Evolutionary conservation across 2,888 invertebrate genomes (phyloP).

Genomic region (Diplolepis rosae): DNA sequence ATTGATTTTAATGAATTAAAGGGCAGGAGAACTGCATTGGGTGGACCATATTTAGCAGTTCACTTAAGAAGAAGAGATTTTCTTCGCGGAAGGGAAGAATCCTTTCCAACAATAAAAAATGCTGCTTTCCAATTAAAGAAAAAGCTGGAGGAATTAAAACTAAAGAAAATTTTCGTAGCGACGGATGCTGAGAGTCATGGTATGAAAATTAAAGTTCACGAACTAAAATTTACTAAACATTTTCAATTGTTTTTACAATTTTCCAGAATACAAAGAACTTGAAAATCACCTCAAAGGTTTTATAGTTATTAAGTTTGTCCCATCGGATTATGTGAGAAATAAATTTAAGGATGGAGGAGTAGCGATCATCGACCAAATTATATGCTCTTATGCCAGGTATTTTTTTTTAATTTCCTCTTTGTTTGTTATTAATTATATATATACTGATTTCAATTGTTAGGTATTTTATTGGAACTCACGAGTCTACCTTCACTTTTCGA

Average conservation of each 20-base stretch:
- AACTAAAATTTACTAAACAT: too few relatives aligned
- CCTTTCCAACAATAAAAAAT: constrained; percentile 85
- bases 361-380: constrained; percentile 96
- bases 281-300: constrained; percentile 73
- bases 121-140: constrained; percentile 84
- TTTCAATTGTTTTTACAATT: constrained; percentile 39
- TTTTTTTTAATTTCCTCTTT: constrained; percentile 6
- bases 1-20: constrained; percentile 49
- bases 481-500: constrained; percentile 96
- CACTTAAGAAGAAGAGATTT: constrained; percentile 95
- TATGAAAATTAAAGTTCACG: constrained; percentile 18
- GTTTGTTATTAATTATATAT: constrained; percentile 16
- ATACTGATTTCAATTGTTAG: constrained; percentile 67
- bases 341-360: constrained; percentile 87
- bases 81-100: constrained; percentile 81
- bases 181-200: constrained; percentile 83
- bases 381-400: constrained; percentile 89
- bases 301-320: constrained; percentile 72
- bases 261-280: constrained; percentile 75
- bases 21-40: constrained; percentile 75
- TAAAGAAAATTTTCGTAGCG: constrained; percentile 85
- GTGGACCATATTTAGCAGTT: constrained; percentile 86
- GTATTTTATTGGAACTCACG: constrained; percentile 92
- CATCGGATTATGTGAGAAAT: constrained; percentile 74
- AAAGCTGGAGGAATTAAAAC: constrained; percentile 76